Evolutionary conservation across 2,113 vertebrate species (phyloP), one percentile per base, ranked within the genome.

Genomic region (Ahaetulla prasina): DNA sequence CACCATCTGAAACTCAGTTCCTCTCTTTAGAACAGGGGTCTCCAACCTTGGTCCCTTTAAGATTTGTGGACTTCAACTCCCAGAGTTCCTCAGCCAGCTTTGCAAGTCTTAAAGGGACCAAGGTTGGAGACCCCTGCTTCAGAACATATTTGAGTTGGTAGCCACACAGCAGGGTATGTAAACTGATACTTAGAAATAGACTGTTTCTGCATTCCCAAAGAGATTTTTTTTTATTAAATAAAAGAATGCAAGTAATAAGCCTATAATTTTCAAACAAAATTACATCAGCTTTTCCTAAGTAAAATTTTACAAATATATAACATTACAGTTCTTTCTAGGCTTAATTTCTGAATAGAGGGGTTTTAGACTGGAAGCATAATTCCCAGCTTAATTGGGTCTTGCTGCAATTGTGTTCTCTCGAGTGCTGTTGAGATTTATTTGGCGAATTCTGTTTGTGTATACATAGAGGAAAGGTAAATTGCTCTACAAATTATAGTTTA

Each of bases 361-460:
- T 89, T 84, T 89, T 10, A 49, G 12, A 30, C 39, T 68, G 14
- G 10, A 92, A 94, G 25, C 87, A 49, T 43, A 52, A 57, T 94
- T 94, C 92, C 89, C 35, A 87, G 35, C 23, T 57, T 39, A 91
- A 91, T 95, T 30, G 30, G 92, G 92, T 92, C 89, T 55, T 47
- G 91, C 91, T 95, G 95, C 93, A 93, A 87, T 86, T 94, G 53
- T 2, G 23, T 52, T 6, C 93, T 95, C 85, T 96, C 23, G 91
- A 95, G 87, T 85, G 93, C 60, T 7, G 47, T 80, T 74, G 87
- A 88, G 91, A 91, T 95, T 94, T 60, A 95, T 87, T 80, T 88
- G 87, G 92, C 49, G 30, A 90, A 22, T 30, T 89, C 90, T 95
- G 92, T 94, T 74, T 93, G 43, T 92, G 5, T 45, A 8, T 92